Percentiles rank a stretch among this genome's conserved stretches.
phyloP scores from a whole-genome alignment of 2,888 invertebrate species.

The Lepas anatifera region DNA sequence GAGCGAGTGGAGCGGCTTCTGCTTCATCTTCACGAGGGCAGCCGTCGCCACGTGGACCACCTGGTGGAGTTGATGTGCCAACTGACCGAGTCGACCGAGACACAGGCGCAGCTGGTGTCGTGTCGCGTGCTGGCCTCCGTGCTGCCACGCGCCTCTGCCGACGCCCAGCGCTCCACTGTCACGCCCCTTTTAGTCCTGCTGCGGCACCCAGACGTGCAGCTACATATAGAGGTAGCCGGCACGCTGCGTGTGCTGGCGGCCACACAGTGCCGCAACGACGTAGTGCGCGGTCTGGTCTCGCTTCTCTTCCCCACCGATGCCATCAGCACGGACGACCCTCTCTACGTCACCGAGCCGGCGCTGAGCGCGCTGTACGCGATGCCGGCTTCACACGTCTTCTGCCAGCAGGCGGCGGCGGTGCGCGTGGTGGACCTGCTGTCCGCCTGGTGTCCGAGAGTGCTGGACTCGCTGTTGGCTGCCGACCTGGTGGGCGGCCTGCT shows the following conservation, averaged over 20 bases:
- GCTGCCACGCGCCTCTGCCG: not conserved
- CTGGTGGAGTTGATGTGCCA: not conserved
- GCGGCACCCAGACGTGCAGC: not conserved
- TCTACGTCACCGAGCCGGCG: not conserved
- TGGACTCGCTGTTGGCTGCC: not conserved
- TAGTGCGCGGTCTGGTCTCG: not conserved
- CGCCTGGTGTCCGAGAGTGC: not conserved
- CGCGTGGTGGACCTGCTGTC: not conserved
- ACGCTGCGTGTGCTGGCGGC: not conserved
- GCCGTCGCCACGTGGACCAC: not conserved
- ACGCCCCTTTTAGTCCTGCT: not conserved
- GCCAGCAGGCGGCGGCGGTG: not conserved
- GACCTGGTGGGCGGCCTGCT: not conserved
- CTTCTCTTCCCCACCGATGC: not conserved
- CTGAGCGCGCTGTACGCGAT: not conserved
- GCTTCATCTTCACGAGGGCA: not conserved
- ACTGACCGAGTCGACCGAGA: not conserved
- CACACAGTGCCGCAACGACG: not conserved
- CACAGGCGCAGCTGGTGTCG: not conserved
- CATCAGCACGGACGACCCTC: not conserved
- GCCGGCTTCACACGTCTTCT: not conserved
- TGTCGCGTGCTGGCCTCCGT: not conserved
- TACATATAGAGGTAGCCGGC: not conserved
- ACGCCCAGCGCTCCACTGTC: not conserved
- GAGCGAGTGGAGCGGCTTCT: not conserved